A percentile compares a stretch with the other conserved stretches of the same genome.
These are phyloP conservation scores for Pristionchus pacificus DNA, from an alignment of 1,140 invertebrate species.

Conservation along the genomic window DNA sequence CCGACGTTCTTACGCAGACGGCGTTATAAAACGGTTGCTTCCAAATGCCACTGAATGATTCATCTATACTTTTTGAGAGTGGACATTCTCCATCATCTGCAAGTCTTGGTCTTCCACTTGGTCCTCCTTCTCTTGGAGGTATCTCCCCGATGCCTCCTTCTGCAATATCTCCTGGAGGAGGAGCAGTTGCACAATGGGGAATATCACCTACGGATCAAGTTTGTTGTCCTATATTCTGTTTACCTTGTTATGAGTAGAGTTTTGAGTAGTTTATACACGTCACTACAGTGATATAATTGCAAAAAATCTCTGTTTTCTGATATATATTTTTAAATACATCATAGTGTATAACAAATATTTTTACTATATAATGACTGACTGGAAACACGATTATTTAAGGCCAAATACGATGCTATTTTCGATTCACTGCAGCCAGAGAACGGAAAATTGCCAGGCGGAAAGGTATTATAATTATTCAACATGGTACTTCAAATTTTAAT, in stretches of 20 bases:
- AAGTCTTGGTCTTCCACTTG: not conserved
- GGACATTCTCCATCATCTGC: not conserved
- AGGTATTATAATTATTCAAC: conserved; percentile 61
- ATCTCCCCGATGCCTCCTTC: too few species aligned
- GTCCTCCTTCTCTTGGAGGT: not conserved
- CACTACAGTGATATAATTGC: not conserved
- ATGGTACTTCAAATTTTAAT: conserved; percentile 5
- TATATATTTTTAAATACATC: not conserved
- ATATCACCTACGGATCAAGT: not conserved
- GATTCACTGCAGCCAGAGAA: conserved; percentile 75
- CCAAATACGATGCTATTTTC: conserved; percentile 81
- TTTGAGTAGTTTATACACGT: not conserved
- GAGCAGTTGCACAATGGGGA: not conserved
- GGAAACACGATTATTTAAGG: conserved; percentile 11
- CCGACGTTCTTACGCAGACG: too few species aligned
- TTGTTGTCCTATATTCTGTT: too few species aligned
- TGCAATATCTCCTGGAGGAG: not conserved
- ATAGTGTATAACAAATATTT: not conserved
- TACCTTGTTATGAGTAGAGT: too few species aligned
- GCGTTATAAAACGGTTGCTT: too few species aligned
- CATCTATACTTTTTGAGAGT: not conserved
- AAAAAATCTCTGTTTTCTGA: not conserved
- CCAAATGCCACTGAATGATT: not conserved
- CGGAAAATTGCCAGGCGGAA: conserved; percentile 87
- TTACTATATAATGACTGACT: not conserved